Base-by-base conservation (phyloP, 2,113 vertebrate species). In the Rhagologus leucostigma region DNA sequence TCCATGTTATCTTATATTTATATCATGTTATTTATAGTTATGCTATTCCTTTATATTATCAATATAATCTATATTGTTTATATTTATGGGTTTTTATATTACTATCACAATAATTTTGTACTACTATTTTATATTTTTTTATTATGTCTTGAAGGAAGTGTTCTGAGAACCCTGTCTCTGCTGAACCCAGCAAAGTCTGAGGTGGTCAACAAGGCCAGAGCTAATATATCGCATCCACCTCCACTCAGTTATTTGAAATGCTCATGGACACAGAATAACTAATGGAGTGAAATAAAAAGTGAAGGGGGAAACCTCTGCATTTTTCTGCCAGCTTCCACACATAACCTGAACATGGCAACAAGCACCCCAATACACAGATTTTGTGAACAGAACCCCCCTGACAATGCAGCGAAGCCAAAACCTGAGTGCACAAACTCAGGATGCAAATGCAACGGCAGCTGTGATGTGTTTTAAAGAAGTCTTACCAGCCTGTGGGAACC, bases 271-370 rank as follows among this genome's bases (percentile, higher is more conserved):
- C 35, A 59, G 57, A 50, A 70, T 26, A 71, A 37, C 27, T 41
- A 37, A 55, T 13, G 47, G 13, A 86, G 12, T 50, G 52, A 88
- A 78, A 50, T 11, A 53, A 67, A n/a, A 53, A 63, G 46, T 9
- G 22, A 46, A 11, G 12, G 20, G 7, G 5, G 14, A 46, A 46
- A 32, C 18, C 6, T 4, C 22, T 57, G 11, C 0, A 0, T n/a
- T 79, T 53, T 55, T 47, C 52, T 75, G 35, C 24, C 29, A 47
- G 35, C 20, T 49, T 75, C 52, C 21, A 46, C 18, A 9, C 9
- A 46, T 11, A 75, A 24, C 23, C 14, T 5, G 1, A 59, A n/a
- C 23, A 26, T 12, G 20, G 22, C 30, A 30, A 55, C 3, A 1
- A 78, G n/a, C 10, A 5, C n/a, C 67, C 23, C 37, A 59, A 8